These are phyloP conservation scores for Rhagologus leucostigma DNA, from an alignment of 2,113 vertebrate species.

Conservation along the genomic window DNA sequence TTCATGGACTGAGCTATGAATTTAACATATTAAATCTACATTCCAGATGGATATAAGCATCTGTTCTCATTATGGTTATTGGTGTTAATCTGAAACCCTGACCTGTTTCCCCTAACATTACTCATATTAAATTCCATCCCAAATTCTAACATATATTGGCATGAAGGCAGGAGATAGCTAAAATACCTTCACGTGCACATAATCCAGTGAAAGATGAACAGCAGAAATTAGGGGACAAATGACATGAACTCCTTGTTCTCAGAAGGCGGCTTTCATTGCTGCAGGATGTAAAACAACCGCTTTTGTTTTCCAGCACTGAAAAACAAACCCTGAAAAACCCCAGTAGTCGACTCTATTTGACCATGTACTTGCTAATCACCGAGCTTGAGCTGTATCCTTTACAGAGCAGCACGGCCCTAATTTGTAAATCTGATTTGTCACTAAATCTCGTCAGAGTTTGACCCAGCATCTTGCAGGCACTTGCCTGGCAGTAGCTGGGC, in stretches of 20 bases:
- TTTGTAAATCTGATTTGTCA: constrained; percentile 56
- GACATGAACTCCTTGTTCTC: background rate
- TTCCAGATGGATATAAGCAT: constrained; percentile 78
- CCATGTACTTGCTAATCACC: background rate
- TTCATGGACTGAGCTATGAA: constrained; percentile 74
- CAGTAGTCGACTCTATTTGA: background rate
- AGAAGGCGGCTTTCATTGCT: background rate
- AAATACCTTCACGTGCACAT: constrained; percentile 11
- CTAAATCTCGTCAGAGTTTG: constrained; percentile 34
- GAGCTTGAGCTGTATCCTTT: background rate
- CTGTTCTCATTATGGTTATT: constrained; percentile 78
- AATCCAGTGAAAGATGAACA: background rate
- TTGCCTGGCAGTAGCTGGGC: background rate
- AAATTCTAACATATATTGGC: background rate
- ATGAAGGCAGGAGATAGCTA: background rate
- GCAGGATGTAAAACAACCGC: background rate
- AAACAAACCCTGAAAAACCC: background rate
- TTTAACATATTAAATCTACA: constrained; percentile 67
- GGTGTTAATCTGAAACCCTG: constrained; percentile 77
- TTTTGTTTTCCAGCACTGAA: background rate
- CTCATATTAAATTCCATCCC: constrained; percentile 71
- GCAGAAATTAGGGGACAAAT: background rate
- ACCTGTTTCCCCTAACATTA: constrained; percentile 77
- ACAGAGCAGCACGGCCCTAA: background rate
- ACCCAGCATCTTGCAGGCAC: constrained; percentile 26